Conservation (phyloP, 1,140 invertebrate genomes). For the Neodiprion pinetum region DNA sequence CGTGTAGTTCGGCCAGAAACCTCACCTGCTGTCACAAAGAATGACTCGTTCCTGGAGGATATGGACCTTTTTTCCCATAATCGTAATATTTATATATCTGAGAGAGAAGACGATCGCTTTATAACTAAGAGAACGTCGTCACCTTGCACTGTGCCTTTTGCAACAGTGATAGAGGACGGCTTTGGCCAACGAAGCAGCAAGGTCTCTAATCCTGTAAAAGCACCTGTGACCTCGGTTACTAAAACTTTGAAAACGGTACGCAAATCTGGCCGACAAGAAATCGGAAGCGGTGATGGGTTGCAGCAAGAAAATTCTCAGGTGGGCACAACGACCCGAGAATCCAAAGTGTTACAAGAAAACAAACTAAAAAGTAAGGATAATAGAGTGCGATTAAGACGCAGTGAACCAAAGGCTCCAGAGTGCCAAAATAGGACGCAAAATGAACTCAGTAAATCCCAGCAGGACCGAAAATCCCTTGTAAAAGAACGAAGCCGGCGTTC, state of each 20-base stretch:
- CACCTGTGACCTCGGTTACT: slow-evolving; percentile 31
- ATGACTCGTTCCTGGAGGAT: background rate
- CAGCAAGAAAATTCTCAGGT: slow-evolving; percentile 25
- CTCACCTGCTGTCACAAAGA: background rate
- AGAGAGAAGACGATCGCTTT: background rate
- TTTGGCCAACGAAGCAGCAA: slow-evolving; percentile 10
- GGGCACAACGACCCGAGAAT: slow-evolving; percentile 28
- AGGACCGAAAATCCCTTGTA: background rate
- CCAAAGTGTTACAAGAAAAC: slow-evolving; percentile 19
- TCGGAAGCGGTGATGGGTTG: background rate
- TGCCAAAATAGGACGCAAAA: too few relatives aligned
- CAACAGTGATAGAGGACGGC: background rate
- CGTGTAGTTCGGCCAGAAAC: background rate
- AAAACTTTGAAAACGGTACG: slow-evolving; percentile 25
- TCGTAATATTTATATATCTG: background rate
- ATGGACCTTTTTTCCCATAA: background rate
- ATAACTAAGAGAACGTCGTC: background rate
- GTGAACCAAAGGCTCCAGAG: background rate
- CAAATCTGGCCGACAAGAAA: slow-evolving; percentile 28
- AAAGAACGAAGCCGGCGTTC: slow-evolving; percentile 34
- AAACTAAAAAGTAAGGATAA: slow-evolving; percentile 16
- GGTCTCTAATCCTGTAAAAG: slow-evolving; percentile 32
- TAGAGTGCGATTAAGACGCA: background rate
- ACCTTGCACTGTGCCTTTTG: background rate
- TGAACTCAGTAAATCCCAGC: background rate